Evolutionary conservation across 2,113 vertebrate genomes (phyloP).

Genomic region (Ancistrus triradiatus): DNA sequence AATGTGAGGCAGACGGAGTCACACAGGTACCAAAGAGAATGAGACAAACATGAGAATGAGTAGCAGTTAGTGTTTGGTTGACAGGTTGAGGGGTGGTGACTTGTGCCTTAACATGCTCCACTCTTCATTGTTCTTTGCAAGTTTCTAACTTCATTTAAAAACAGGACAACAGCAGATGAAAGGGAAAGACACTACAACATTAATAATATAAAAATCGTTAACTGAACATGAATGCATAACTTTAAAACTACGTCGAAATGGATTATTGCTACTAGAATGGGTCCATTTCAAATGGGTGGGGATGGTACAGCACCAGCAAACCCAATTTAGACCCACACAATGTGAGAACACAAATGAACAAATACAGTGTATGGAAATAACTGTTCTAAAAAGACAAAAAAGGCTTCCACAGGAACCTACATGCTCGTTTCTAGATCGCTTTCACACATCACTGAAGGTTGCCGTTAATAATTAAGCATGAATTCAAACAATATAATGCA

Average conservation of each 20-base stretch:
- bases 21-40: conserved; percentile 34
- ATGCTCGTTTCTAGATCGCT: conserved; percentile 25
- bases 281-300: conserved; percentile 20
- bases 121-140: conserved; percentile 15
- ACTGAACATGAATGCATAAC: not conserved
- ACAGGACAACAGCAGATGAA: conserved; percentile 1
- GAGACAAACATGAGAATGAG: not conserved
- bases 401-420: conserved; percentile 43
- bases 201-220: not conserved
- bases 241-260: conserved; percentile 24
- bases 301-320: conserved; percentile 32
- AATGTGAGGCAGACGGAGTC: conserved; percentile 38
- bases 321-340: conserved; percentile 11
- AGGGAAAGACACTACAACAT: not conserved
- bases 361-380: conserved; percentile 24
- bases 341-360: conserved; percentile 16
- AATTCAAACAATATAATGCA: conserved; percentile 3
- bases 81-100: conserved; percentile 31
- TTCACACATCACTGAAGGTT: conserved; percentile 10
- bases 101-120: conserved; percentile 27
- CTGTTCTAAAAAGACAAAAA: conserved; percentile 1
- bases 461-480: not conserved
- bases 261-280: conserved; percentile 47
- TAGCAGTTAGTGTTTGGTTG: conserved; percentile 49
- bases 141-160: conserved; percentile 22